Base-by-base conservation (phyloP, 2,113 vertebrate genomes). In the Speoplatyrhinus poulsoni region DNA sequence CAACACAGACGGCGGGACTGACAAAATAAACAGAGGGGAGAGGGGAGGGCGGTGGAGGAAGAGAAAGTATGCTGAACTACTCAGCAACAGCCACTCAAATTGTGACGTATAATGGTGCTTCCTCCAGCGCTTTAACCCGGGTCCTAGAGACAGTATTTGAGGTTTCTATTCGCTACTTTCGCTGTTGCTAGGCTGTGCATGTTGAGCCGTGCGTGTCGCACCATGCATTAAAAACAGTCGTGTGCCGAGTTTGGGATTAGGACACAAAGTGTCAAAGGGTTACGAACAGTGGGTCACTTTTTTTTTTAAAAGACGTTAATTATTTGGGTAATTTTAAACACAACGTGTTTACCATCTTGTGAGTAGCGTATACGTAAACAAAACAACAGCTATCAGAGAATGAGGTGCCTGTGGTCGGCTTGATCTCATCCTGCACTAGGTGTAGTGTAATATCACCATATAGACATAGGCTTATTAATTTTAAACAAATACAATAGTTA, bases 101-200 rank as follows among this genome's bases (percentile, higher is more conserved):
- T 78, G 91, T 93, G 92, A 93, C 93, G 93, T 85, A 88, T 87
- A 65, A 54, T 69, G 81, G 89, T 83, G 90, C 89, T 90, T 93
- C 89, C 88, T 90, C 88, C 88, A 89, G 88, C 91, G 89, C 91
- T 89, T 82, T 88, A 92, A 89, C 90, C 88, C 89, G 87, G 90
- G 84, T 93, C 92, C 90, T 92, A 90, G 92, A 93, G 89, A 93
- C 93, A 93, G 92, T 89, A 88, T 82, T 88, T 81, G 77, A 88
- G 91, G 78, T 93, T 92, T 91, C 93, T 90, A 93, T 93, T 93
- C 92, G 93, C 92, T 93, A 81, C 90, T 91, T 85, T 89, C 90
- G 91, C 92, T 93, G 93, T 93, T 93, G 93, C 93, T 93, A 93
- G 91, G 90, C 90, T 88, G 89, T 73, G 83, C 79, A 77, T 71